Evolutionary conservation across 1,140 invertebrate species (phyloP), one percentile per base, ranked within the genome.

Genomic region (Hydropsyche tenuis): DNA sequence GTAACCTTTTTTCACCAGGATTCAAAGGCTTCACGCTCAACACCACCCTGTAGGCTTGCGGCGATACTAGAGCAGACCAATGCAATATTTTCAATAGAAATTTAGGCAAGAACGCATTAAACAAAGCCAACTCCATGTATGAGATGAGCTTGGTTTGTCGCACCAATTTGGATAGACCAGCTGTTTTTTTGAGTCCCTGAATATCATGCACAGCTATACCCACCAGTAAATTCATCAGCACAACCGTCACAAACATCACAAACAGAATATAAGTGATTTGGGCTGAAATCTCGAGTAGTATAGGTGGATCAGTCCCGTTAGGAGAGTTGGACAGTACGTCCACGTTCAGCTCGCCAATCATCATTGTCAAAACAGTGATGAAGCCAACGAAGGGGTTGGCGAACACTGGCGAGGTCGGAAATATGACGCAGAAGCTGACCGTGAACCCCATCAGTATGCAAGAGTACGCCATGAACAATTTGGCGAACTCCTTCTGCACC

Each of bases 361-460:
- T 95, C 93, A 95, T 95, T 0, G 94, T 93, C 46, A 95, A 81
- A 0, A 94, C 92, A 4, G 94, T 94, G 42, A 94, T 92, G 43
- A 94, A 88, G 18, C 90, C 91, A 80, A 91, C 90, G 73, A 93
- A 89, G 0, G 91, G 90, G 83, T 92, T 92, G 23, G 90, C 88
- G 80, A 95, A 94, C 0, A 90, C 90, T 7, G 90, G 89, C 0
- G 91, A 92, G 48, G 90, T 89, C 0, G 92, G 93, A 82, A 94
- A 94, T 77, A 95, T 91, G 0, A 94, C 92, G 81, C 92, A 94
- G 79, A 95, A 94, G 81, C 92, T 93, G 22, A 94, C 91, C 0
- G 93, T 94, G 78, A 95, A 95, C 0, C 93, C 93, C 22, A 95
- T 91, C 9, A 95, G 81, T 51, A 95, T 87, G 79, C 93, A 94